phyloP scores from a whole-genome alignment of 2,888 invertebrate species.

The Patella caerulea region DNA sequence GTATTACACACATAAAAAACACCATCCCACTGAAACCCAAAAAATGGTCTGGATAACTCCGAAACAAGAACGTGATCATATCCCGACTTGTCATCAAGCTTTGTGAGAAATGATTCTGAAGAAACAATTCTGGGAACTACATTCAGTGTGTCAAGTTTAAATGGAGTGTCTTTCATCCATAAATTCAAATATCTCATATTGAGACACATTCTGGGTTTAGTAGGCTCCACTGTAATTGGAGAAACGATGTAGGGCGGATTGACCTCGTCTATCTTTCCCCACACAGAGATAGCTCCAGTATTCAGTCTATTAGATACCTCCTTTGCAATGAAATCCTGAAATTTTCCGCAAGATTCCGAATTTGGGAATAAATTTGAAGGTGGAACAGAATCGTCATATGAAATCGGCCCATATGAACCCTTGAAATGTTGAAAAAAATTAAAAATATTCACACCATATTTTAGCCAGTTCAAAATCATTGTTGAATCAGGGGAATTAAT shows the following conservation, averaged over 20 bases:
- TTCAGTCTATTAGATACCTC: background rate
- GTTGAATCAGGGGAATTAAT: background rate
- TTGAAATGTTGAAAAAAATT: background rate
- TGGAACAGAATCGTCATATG: background rate
- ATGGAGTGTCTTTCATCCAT: background rate
- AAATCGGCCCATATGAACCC: background rate
- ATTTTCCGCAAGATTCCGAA: background rate
- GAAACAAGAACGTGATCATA: background rate
- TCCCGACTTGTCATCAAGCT: background rate
- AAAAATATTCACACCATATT: background rate
- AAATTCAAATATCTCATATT: background rate
- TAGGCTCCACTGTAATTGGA: background rate
- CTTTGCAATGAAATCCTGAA: background rate
- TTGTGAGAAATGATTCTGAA: background rate
- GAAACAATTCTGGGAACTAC: background rate
- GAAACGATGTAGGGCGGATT: background rate
- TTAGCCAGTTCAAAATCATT: background rate
- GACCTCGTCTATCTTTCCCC: background rate
- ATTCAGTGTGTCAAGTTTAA: background rate
- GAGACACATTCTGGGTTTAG: background rate
- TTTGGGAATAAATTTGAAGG: background rate
- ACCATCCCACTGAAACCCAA: background rate
- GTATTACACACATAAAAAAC: background rate
- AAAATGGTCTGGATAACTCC: background rate
- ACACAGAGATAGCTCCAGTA: background rate